phyloP scores from a whole-genome alignment of 2,113 vertebrate species.

The Baryphthengus martii region DNA sequence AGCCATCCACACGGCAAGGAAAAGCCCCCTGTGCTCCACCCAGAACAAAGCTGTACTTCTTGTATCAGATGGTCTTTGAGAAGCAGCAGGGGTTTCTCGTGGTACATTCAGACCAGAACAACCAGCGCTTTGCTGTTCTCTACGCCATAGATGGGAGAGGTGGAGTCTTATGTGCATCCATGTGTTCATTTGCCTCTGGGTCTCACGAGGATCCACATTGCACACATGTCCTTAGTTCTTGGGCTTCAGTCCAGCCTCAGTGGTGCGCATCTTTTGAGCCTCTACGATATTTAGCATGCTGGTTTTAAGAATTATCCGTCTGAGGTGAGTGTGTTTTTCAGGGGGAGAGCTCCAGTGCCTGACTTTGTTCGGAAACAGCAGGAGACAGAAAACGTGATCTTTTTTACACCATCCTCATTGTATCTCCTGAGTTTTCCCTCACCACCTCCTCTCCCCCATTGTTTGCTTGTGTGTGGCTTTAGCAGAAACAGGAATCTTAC shows the following conservation, averaged over 20 bases:
- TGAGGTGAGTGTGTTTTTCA: neutral
- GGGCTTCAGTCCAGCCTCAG: neutral
- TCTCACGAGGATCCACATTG: neutral
- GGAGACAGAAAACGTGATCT: neutral
- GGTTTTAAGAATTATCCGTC: neutral
- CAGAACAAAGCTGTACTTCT: neutral
- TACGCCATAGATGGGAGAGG: neutral
- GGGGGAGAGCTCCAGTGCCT: neutral
- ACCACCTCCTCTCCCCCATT: neutral
- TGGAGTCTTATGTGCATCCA: neutral
- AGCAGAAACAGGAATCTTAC: slow-evolving; percentile 14
- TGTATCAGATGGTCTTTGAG: neutral
- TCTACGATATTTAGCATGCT: neutral
- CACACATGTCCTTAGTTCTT: neutral
- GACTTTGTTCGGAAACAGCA: neutral
- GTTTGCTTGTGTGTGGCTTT: neutral
- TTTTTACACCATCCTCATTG: neutral
- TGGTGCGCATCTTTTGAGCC: neutral
- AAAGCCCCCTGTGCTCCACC: neutral
- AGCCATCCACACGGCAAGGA: neutral
- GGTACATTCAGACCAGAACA: neutral
- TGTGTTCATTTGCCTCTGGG: neutral
- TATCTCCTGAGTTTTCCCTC: neutral
- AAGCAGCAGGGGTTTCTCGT: neutral
- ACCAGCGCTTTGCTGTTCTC: neutral